A percentile compares a stretch with the other conserved stretches of the same genome.
Evolutionary conservation across 2,797 vertebrate species (phyloP).

Genomic region (Acanthurus tractus): DNA sequence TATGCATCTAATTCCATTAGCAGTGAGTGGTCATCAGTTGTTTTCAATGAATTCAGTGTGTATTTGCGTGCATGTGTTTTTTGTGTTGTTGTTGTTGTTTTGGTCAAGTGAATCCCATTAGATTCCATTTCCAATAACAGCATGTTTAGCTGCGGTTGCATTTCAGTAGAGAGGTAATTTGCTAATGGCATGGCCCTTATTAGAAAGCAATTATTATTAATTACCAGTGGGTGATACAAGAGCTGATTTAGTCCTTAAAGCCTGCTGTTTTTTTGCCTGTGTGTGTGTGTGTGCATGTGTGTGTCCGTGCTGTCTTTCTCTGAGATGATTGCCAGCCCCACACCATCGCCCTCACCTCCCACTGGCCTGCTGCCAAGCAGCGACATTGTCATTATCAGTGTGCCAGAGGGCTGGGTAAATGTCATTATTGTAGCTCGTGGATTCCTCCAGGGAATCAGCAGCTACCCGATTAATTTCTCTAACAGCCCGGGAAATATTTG

Average conservation of each 20-base stretch:
- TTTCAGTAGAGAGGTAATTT: constrained; percentile 80
- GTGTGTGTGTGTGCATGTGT: constrained; percentile 29
- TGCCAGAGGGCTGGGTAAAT: constrained; percentile 84
- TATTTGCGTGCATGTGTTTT: constrained; percentile 3
- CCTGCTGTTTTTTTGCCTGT: constrained; percentile 57
- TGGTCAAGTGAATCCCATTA: constrained; percentile 78
- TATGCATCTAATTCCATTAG: constrained; percentile 69
- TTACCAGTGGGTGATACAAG: constrained; percentile 78
- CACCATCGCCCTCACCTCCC: constrained; percentile 76
- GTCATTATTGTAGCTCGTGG: constrained; percentile 84
- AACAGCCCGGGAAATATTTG: constrained; percentile 87
- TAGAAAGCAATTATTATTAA: constrained; percentile 86
- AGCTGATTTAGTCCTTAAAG: constrained; percentile 78
- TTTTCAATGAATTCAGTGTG: constrained; percentile 61
- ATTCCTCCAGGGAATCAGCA: constrained; percentile 82
- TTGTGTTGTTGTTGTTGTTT: constrained; percentile 43
- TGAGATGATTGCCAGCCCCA: constrained; percentile 79
- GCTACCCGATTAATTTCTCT: constrained; percentile 86
- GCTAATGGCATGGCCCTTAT: constrained; percentile 83
- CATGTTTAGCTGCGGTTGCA: constrained; percentile 70
- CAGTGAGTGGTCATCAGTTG: constrained; percentile 59
- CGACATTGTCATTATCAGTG: constrained; percentile 84
- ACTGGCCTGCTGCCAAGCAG: constrained; percentile 82
- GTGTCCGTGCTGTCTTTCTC: constrained; percentile 65
- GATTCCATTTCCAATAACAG: constrained; percentile 71